phyloP scores from a whole-genome alignment of 2,888 invertebrate genomes.

The Agrochola lota region DNA sequence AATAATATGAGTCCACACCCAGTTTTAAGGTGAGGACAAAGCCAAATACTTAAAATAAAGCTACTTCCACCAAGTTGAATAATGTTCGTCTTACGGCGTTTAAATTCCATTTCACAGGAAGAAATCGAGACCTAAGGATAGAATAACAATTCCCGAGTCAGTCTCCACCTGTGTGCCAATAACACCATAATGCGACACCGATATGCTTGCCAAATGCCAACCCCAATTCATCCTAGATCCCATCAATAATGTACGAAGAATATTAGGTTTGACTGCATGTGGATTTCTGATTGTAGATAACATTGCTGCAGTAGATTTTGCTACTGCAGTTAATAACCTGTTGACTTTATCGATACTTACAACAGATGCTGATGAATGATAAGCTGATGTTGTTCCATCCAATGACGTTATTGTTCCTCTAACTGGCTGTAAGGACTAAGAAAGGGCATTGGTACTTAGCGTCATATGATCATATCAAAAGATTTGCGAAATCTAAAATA shows the following conservation, averaged over 20 bases:
- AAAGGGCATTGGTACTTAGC: background rate
- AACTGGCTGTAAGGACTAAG: background rate
- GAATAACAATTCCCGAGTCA: background rate
- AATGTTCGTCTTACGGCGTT: background rate
- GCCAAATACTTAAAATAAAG: background rate
- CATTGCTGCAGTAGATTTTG: background rate
- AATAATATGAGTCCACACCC: background rate
- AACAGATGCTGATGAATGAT: constrained; percentile 19
- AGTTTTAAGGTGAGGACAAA: background rate
- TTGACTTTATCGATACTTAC: constrained; percentile 24
- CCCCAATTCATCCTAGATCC: background rate
- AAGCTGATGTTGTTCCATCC: background rate
- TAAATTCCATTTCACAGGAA: background rate
- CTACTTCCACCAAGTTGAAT: background rate
- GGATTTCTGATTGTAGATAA: background rate
- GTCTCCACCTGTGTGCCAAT: background rate
- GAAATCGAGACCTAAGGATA: background rate
- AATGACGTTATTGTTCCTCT: constrained; percentile 3
- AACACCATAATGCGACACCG: background rate
- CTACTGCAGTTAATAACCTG: constrained; percentile 3
- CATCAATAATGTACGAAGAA: background rate
- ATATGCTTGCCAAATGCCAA: constrained; percentile 2
- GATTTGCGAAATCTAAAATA: background rate
- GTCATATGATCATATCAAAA: background rate
- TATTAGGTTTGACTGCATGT: background rate